A percentile compares a stretch with the other conserved stretches of the same genome.
phyloP scores from a whole-genome alignment of 1,140 invertebrate genomes.

The Diorhabda carinulata region DNA sequence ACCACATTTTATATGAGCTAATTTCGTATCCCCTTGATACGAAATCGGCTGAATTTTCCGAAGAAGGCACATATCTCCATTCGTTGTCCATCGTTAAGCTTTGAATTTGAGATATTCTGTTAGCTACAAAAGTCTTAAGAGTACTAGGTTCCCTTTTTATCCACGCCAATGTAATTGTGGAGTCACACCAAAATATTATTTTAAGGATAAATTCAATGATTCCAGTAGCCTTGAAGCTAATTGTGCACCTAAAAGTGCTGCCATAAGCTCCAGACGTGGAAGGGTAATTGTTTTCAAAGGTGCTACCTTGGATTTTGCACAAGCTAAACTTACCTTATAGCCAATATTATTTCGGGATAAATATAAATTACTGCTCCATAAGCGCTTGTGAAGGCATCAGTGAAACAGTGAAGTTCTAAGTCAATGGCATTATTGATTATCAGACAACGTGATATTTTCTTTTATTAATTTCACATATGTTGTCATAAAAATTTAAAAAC shows the following conservation, averaged over 20 bases:
- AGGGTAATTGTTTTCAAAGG: conserved; percentile 40
- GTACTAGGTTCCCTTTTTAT: conserved; percentile 28
- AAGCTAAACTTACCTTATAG: conserved; percentile 27
- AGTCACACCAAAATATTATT: conserved; percentile 45
- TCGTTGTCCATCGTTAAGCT: conserved; percentile 28
- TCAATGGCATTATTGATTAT: not conserved
- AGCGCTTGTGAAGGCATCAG: conserved; percentile 39
- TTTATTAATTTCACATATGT: conserved; percentile 13
- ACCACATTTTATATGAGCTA: conserved; percentile 39
- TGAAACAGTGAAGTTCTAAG: conserved; percentile 37
- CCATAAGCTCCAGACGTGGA: conserved; percentile 35
- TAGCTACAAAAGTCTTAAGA: conserved; percentile 42
- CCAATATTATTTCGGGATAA: conserved; percentile 21
- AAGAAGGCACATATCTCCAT: conserved; percentile 43
- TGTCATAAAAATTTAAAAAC: conserved; percentile 18
- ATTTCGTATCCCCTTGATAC: conserved; percentile 46
- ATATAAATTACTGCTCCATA: conserved; percentile 41
- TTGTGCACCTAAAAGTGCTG: conserved; percentile 27
- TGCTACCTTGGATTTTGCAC: conserved; percentile 38
- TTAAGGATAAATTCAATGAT: conserved; percentile 18
- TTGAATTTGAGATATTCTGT: conserved; percentile 44
- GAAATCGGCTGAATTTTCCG: conserved; percentile 47
- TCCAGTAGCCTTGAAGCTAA: conserved; percentile 22
- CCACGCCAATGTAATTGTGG: conserved; percentile 44
- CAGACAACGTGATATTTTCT: conserved; percentile 4